Base-by-base conservation (phyloP, 2,113 vertebrate species). In the Columba janthina region DNA sequence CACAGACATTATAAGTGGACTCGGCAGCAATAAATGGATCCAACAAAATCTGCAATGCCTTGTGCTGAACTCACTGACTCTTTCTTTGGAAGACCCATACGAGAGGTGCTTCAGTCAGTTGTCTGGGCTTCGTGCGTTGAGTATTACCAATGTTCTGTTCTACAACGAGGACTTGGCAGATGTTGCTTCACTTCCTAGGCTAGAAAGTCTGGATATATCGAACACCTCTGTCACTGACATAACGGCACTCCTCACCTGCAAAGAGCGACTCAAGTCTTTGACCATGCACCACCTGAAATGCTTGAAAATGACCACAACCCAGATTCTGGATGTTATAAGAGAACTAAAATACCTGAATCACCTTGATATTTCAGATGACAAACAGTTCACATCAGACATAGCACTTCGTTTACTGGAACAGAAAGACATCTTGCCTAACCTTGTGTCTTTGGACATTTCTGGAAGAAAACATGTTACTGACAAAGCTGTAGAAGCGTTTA, bases 281-380 rank as follows among this genome's bases (percentile, higher is more conserved):
- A 99, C 99, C 57, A 98, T 99, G 97, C 99, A 99, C 96, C 99
- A 99, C 97, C 97, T 99, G 94, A 99, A 99, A 98, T 99, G 99
- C 97, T 98, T 99, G 97, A 99, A 99, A 98, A 99, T 99, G 99
- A 99, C 98, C 82, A 99, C 99, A 4, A 98, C 98, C 28, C 99
- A 99, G 96, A 98, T 99, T 88, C 95, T 99, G 89, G 98, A 98
- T 64, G 99, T 99, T 84, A 98, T 99, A 53, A 98, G 98, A 77
- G 99, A 99, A 97, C 93, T 99, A 36, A 98, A 98, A 72, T 98
- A 98, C 46, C 97, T 99, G 95, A 98, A 99, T 97, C 99, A 99
- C 88, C 98, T 99, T 90, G 99, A 99, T 96, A 99, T 99, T 97
- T 99, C 99, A 1, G 99, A 99, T 88, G 99, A 99, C 95, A 99